Evolutionary conservation across 2,888 invertebrate genomes (phyloP), one percentile per base, ranked within the genome.

Genomic region (Pheosia tremula): DNA sequence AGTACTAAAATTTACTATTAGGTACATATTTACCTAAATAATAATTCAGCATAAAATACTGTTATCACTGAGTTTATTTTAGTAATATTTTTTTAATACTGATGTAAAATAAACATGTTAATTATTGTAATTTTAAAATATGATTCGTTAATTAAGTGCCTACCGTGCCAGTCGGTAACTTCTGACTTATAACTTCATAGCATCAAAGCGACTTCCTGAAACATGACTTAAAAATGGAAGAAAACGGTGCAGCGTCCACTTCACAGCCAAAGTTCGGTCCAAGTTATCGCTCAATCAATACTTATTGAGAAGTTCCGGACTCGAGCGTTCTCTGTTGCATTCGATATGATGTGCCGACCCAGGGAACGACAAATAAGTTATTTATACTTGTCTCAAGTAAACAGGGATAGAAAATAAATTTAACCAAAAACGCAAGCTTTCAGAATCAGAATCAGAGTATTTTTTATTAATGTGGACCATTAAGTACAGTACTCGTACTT

Each of bases 261-360:
- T 54, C 57, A 56, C 61, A 57, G 63, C 43, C 56, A 62, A 69
- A 77, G 71, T 77, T 75, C 57, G 52, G 50, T 43, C 54, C 64
- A 77, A 79, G 72, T 79, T 77, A 72, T 69, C 67, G 68, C 77
- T 78, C 82, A 82, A 82, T 82, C 81, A 82, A 80, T 80, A 78
- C 74, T 77, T 81, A 82, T 78, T 78, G 80, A 73, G 67, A 79
- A 78, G 68, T 80, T 74, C 57, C 58, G 38, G 37, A 38, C 58
- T 54, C 37, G 50, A 49, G 59, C 60, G 60, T 62, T 64, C 71
- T 68, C 61, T 62, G 69, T 59, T 74, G 75, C 75, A 77, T 67
- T 73, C 57, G 41, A 55, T 72, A 70, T 64, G 67, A 71, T 64
- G 61, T 65, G 63, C 56, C 69, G 56, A 56, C 66, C 63, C 61